phyloP scores from a whole-genome alignment of 2,797 vertebrate species.

The Neosilurus hyrtlii region DNA sequence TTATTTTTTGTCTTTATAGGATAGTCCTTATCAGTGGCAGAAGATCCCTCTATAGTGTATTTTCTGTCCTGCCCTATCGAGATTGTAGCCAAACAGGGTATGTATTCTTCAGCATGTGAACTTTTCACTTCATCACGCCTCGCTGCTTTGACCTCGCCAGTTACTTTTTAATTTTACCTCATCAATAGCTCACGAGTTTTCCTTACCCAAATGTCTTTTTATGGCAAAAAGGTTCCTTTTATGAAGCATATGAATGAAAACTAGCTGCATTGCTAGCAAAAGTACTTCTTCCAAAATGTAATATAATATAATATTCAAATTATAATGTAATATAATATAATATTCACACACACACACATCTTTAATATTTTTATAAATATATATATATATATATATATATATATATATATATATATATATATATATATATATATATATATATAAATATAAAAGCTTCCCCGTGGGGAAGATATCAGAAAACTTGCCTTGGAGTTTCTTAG shows the following conservation, averaged over 20 bases:
- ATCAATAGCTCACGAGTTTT: constrained; percentile 39
- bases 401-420: too few species aligned
- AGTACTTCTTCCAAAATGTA: neutral
- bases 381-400: too few species aligned
- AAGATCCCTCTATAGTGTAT: constrained; percentile 99
- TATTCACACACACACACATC: too few species aligned
- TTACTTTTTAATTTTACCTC: constrained; percentile 5
- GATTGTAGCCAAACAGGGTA: constrained; percentile 98
- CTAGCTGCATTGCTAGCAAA: neutral
- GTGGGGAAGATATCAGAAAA: neutral
- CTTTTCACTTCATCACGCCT: constrained; percentile 54
- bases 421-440: too few species aligned
- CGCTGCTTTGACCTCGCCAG: constrained; percentile 37
- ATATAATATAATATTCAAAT: neutral
- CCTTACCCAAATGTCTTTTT: neutral
- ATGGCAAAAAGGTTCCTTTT: neutral
- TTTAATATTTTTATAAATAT: too few species aligned
- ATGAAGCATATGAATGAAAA: neutral
- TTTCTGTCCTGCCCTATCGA: constrained; percentile 99
- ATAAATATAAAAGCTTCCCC: neutral
- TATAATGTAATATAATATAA: too few species aligned
- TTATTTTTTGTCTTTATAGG: constrained; percentile 86
- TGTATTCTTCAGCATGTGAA: constrained; percentile 84
- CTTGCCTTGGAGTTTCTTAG: neutral
- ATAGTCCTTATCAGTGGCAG: constrained; percentile 99